Percentiles rank a stretch among this genome's conserved stretches.
These are phyloP conservation scores for Eublepharis macularius DNA, from an alignment of 2,113 vertebrate genomes.

Conservation along the genomic window DNA sequence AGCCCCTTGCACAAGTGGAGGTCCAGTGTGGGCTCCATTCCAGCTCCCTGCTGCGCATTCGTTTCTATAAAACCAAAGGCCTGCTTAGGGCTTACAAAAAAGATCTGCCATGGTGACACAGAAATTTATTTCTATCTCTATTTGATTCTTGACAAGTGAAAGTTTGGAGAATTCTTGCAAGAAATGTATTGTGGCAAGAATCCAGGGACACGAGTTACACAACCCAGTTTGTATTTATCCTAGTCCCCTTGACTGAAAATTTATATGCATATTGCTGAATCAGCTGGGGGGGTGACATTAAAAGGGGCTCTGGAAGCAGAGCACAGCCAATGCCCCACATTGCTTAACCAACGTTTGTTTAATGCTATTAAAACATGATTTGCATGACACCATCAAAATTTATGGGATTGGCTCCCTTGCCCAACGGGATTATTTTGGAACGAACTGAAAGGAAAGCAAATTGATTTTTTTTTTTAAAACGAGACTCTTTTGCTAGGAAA, in stretches of 20 bases:
- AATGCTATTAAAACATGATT: neutral
- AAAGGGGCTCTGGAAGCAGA: conserved; percentile 25
- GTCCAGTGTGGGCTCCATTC: too few relatives aligned
- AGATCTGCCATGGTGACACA: too few relatives aligned
- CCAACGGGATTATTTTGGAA: conserved; percentile 13
- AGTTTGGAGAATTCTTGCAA: conserved; percentile 33
- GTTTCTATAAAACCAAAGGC: too few relatives aligned
- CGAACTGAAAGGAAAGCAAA: conserved; percentile 25
- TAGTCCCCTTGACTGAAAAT: conserved; percentile 31
- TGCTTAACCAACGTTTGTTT: neutral
- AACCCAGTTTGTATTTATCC: conserved; percentile 54
- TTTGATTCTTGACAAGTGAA: conserved; percentile 30
- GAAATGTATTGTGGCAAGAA: conserved; percentile 43
- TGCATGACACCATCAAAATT: neutral
- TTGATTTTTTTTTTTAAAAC: conserved; percentile 4
- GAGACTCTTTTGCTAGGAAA: conserved; percentile 13
- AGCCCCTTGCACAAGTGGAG: too few relatives aligned
- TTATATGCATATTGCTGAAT: conserved; percentile 45
- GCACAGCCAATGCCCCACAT: neutral
- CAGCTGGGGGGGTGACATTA: conserved; percentile 37
- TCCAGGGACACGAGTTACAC: conserved; percentile 27
- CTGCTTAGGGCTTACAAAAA: too few relatives aligned
- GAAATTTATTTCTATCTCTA: conserved; percentile 7
- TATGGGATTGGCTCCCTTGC: neutral
- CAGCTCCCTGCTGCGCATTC: too few relatives aligned